Evolutionary conservation across 2,797 vertebrate species (phyloP).

Genomic region (Parauchenoglanis punctatus): DNA sequence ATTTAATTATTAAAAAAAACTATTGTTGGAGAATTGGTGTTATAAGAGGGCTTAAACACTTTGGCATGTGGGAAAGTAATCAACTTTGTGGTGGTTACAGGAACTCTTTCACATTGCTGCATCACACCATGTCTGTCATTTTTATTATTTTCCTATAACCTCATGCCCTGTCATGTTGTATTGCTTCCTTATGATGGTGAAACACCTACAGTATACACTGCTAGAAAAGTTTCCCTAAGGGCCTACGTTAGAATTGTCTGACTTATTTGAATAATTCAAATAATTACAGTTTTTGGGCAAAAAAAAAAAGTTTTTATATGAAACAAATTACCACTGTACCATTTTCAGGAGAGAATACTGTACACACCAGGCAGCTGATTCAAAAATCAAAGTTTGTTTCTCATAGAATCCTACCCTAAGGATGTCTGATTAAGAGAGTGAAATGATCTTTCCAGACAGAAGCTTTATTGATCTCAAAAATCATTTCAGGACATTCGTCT

Average conservation of each 20-base stretch:
- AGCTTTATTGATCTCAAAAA: conserved; percentile 61
- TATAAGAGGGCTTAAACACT: neutral
- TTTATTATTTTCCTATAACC: neutral
- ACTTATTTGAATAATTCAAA: neutral
- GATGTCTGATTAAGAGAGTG: conserved; percentile 47
- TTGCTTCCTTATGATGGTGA: neutral
- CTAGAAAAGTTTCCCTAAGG: neutral
- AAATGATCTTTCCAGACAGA: conserved; percentile 54
- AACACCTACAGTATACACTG: neutral
- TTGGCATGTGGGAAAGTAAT: neutral
- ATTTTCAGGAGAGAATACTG: conserved; percentile 4
- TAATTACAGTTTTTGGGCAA: neutral
- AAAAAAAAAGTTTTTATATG: neutral
- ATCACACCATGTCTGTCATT: neutral
- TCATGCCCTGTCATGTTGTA: neutral
- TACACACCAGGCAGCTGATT: conserved; percentile 1
- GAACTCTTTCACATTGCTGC: neutral
- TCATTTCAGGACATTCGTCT: conserved; percentile 62
- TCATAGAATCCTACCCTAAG: conserved; percentile 17
- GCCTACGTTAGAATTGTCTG: neutral
- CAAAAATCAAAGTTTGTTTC: conserved; percentile 38
- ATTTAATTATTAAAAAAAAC: neutral
- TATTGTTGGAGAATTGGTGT: neutral
- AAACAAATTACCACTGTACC: neutral
- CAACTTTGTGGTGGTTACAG: neutral